phyloP scores from a whole-genome alignment of 2,113 vertebrate genomes.

The Rhea pennata region DNA sequence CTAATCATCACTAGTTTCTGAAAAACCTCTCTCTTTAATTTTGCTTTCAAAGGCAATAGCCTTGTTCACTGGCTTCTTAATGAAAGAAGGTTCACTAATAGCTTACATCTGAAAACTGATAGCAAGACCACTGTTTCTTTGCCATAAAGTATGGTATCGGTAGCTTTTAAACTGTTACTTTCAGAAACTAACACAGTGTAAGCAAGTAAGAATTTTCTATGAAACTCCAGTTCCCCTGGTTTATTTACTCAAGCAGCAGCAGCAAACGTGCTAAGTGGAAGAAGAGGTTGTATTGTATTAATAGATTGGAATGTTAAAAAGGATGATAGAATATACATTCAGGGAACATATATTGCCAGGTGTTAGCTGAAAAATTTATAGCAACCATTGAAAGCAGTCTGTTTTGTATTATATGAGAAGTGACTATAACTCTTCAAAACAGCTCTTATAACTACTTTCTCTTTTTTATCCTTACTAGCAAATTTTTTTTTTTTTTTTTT shows the following conservation, averaged over 20 bases:
- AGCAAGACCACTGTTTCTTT: background rate
- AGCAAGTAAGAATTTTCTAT: background rate
- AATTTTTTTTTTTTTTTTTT: background rate
- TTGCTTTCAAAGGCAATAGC: background rate
- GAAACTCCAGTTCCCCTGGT: background rate
- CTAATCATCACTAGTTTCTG: background rate
- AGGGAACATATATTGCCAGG: fast-evolving
- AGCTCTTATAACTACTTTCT: background rate
- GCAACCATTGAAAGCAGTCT: background rate
- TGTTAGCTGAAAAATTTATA: background rate
- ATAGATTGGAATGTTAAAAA: background rate
- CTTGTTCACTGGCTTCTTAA: background rate
- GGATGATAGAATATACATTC: background rate
- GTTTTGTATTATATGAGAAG: background rate
- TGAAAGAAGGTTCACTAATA: background rate
- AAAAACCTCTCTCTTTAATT: background rate
- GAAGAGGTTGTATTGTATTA: background rate
- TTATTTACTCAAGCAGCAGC: background rate
- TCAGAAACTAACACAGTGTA: background rate
- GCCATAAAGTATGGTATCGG: background rate
- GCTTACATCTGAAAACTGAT: background rate
- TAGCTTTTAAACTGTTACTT: background rate
- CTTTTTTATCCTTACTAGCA: background rate
- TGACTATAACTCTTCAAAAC: background rate
- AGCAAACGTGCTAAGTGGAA: background rate